A percentile compares a stretch with the other conserved stretches of the same genome.
These are phyloP conservation scores for Cichladusa arquata DNA, from an alignment of 2,113 vertebrate species.

Conservation along the genomic window DNA sequence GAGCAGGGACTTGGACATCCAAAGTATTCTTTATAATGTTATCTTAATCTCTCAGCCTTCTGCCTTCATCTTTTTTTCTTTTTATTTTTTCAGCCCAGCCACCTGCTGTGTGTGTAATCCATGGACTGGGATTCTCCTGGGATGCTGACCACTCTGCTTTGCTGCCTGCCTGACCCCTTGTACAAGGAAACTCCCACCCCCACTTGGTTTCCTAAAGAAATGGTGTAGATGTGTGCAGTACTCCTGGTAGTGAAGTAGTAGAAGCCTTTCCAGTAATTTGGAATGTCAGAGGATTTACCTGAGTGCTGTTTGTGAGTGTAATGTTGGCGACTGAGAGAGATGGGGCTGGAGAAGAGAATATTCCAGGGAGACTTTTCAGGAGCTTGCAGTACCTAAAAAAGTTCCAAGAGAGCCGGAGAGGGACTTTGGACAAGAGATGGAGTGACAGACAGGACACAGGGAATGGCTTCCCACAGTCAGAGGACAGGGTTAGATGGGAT, in stretches of 20 bases:
- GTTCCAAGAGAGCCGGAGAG: background rate
- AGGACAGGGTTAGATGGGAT: background rate
- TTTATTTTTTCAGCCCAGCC: background rate
- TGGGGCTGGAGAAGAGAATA: background rate
- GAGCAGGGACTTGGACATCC: background rate
- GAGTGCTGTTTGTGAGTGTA: background rate
- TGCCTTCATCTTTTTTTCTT: background rate
- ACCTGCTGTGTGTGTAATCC: background rate
- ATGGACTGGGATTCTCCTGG: background rate
- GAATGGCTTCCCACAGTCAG: background rate
- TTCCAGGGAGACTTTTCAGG: background rate
- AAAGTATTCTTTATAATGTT: background rate
- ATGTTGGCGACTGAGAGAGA: background rate
- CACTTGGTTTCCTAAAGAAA: background rate
- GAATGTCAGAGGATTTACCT: background rate
- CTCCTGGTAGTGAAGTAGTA: background rate
- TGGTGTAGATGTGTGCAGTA: background rate
- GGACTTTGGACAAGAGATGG: background rate
- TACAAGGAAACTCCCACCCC: background rate
- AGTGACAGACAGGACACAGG: background rate
- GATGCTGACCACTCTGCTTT: background rate
- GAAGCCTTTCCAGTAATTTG: background rate
- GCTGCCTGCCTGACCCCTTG: background rate
- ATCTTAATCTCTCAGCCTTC: background rate
- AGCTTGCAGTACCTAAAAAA: background rate